A percentile compares a stretch with the other conserved stretches of the same genome.
Evolutionary conservation across 2,113 vertebrate species (phyloP).

Genomic region (Bufo bufo): DNA sequence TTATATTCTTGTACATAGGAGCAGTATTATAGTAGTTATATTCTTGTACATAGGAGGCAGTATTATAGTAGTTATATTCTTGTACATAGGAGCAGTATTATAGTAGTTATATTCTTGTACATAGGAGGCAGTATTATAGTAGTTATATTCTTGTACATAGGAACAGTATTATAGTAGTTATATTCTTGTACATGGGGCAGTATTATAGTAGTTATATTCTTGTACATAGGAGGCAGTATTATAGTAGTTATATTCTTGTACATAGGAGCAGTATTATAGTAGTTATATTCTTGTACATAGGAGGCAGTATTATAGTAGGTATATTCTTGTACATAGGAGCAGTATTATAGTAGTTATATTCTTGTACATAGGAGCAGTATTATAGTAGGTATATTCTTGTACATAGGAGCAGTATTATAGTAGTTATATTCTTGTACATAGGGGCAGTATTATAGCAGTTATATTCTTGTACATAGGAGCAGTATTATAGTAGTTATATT

Average conservation of each 20-base stretch:
- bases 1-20: neutral
- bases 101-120: neutral
- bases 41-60: neutral
- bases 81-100: neutral
- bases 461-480: neutral
- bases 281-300: neutral
- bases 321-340: neutral
- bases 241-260: slow-evolving; percentile 13
- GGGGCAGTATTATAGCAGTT: slow-evolving; percentile 9
- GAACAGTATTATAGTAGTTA: slow-evolving; percentile 3
- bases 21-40: slow-evolving; percentile 8
- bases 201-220: slow-evolving; percentile 13
- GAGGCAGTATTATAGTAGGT: neutral
- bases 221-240: slow-evolving; percentile 2
- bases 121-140: neutral
- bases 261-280: neutral
- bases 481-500: slow-evolving; percentile 17
- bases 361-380: neutral
- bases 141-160: neutral
- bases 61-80: neutral
- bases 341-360: slow-evolving; percentile 7
- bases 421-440: neutral
- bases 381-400: slow-evolving; percentile 1
- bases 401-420: neutral
- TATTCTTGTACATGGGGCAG: neutral